Percentiles rank a stretch among this genome's conserved stretches.
Conservation (phyloP, 2,888 invertebrate genomes). For the Neuroscelio doddi region DNA sequence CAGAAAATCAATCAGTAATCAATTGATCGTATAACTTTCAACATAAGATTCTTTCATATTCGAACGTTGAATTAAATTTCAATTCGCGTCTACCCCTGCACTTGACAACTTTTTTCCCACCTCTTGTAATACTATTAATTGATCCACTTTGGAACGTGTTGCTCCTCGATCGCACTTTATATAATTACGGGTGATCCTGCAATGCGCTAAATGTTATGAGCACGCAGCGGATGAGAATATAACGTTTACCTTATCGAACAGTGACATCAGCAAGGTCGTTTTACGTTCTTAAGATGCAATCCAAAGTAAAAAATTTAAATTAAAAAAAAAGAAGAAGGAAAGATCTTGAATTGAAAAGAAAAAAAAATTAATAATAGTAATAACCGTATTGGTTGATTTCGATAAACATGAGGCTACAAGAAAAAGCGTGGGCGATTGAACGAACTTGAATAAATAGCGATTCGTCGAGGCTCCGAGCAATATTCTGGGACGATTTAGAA, state of each 20-base stretch:
- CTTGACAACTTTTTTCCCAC: background rate
- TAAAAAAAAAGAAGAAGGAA: conserved; percentile 11
- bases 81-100: background rate
- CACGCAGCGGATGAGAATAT: conserved; percentile 3
- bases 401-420: conserved; percentile 16
- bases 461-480: conserved; percentile 21
- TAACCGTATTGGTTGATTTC: conserved; percentile 7
- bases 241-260: conserved; percentile 25
- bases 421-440: conserved; percentile 30
- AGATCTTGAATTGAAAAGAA: conserved; percentile 15
- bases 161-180: conserved; percentile 1
- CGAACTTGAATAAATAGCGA: conserved; percentile 22
- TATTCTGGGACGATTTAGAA: conserved; percentile 27
- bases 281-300: conserved; percentile 15
- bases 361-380: conserved; percentile 20
- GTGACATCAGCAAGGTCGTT: conserved; percentile 35
- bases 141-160: conserved; percentile 8
- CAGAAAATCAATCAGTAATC: conserved; percentile 7
- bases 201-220: conserved; percentile 11
- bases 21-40: background rate
- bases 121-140: conserved; percentile 9
- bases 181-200: conserved; percentile 17
- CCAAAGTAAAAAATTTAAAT: background rate
- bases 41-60: background rate
- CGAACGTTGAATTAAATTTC: conserved; percentile 4